A percentile compares a stretch with the other conserved stretches of the same genome.
Evolutionary conservation across 1,140 invertebrate species (phyloP).

Genomic region (Brachionus angularis): DNA sequence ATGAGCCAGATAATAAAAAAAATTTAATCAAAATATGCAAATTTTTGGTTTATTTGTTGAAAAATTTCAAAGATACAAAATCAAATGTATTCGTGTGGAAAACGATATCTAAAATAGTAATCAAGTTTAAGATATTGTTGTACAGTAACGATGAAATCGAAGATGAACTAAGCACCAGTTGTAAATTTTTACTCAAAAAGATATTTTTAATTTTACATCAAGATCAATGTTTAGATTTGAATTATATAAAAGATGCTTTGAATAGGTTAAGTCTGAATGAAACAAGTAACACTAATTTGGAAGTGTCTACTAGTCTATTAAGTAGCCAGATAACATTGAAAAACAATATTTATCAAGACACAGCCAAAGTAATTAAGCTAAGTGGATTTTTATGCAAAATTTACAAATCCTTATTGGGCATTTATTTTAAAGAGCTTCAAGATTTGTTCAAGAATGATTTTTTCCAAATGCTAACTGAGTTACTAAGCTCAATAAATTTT

Average conservation of each 20-base stretch:
- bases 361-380: constrained; percentile 14
- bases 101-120: constrained; percentile 1
- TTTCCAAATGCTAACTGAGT: neutral
- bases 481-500: constrained; percentile 5
- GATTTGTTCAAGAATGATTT: constrained; percentile 13
- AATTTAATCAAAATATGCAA: constrained; percentile 23
- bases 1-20: constrained; percentile 3
- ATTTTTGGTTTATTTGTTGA: constrained; percentile 15
- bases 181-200: constrained; percentile 37
- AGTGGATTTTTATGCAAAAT: constrained; percentile 27
- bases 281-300: neutral
- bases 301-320: neutral
- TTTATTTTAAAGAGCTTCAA: neutral
- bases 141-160: neutral
- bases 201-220: constrained; percentile 6
- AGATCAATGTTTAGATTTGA: constrained; percentile 10
- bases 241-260: constrained; percentile 16
- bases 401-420: neutral
- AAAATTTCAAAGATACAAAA: constrained; percentile 38
- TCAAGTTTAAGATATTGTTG: constrained; percentile 18
- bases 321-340: constrained; percentile 26
- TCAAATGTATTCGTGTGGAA: constrained; percentile 33
- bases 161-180: neutral
- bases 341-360: constrained; percentile 26
- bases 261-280: constrained; percentile 23